Evolutionary conservation across 2,888 invertebrate genomes (phyloP), one percentile per base, ranked within the genome.

Genomic region (Heliconius ethilla): DNA sequence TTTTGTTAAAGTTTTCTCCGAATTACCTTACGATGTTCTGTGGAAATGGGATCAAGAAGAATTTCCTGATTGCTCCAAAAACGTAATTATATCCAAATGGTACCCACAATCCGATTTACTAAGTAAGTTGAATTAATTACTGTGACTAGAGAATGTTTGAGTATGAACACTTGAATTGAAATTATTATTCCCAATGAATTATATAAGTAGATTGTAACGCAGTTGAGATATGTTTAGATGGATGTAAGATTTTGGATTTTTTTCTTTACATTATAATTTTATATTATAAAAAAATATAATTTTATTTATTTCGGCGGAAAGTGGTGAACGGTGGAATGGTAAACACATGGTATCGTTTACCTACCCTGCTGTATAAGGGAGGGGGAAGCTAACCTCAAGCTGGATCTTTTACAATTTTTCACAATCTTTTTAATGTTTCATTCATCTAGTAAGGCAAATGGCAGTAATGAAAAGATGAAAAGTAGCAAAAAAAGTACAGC

Each of bases 41-140:
- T 91, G 89, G 89, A 92, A 91, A 82, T 91, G 88, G 88, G 87
- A 89, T 73, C 80, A 80, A 0, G 89, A 89, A 22, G 82, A 81
- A 15, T 72, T 83, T 15, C 79, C 80, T 1, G 81, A 73, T 11
- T 77, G 72, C 65, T 29, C 81, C 1, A 15, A 79, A 11, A 84
- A 83, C 25, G 79, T 84, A 25, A 82, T 78, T 80, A 78, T 81
- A n/a, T 81, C 77, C 0, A 81, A 80, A 74, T 83, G 82, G 81
- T 63, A 82, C 0, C 83, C 83, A 27, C 91, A 91, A 76, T 85
- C 87, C 18, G 90, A 90, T 81, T 82, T 91, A 37, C 80, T 91
- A 10, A 87, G 89, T 84, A 75, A 80, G 82, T 80, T 67, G 1
- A 69, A 69, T 25, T 69, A 25, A 45, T 69, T 69, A 18, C 40